Percentiles rank a stretch among this genome's conserved stretches.
These are phyloP conservation scores for Cartodere bifasciata DNA, from an alignment of 2,888 invertebrate genomes.

Conservation along the genomic window DNA sequence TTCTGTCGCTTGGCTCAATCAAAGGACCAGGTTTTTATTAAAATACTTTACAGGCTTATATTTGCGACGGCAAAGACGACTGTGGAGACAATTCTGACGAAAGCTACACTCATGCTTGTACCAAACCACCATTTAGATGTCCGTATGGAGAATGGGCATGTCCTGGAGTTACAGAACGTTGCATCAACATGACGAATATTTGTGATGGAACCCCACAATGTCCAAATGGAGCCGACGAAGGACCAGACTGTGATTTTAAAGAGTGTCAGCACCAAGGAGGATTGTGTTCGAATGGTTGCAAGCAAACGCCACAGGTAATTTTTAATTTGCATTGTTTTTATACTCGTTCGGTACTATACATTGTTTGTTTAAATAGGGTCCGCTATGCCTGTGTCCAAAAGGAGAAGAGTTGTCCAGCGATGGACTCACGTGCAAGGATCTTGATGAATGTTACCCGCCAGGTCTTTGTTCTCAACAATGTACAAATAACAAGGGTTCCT, in stretches of 20 bases:
- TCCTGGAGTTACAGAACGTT: constrained; percentile 65
- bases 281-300: constrained; percentile 73
- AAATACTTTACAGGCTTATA: constrained; percentile 61
- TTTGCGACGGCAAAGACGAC: constrained; percentile 89
- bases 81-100: constrained; percentile 89
- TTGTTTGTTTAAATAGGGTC: constrained; percentile 41
- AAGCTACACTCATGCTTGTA: constrained; percentile 67
- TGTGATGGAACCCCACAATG: constrained; percentile 84
- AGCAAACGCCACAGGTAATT: constrained; percentile 57
- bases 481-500: constrained; percentile 80
- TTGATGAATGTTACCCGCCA: constrained; percentile 80
- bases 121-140: constrained; percentile 65
- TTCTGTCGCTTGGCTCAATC: background rate
- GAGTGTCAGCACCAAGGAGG: constrained; percentile 65
- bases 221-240: constrained; percentile 90
- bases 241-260: constrained; percentile 72
- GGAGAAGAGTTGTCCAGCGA: constrained; percentile 70
- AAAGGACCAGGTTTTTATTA: constrained; percentile 1
- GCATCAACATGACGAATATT: constrained; percentile 76
- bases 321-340: background rate
- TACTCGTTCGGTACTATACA: background rate
- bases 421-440: constrained; percentile 60
- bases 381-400: constrained; percentile 77
- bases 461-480: constrained; percentile 87
- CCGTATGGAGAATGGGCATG: constrained; percentile 74